These are phyloP conservation scores for Corynorhinus townsendii DNA, from an alignment of 2,113 vertebrate species.

Conservation along the genomic window DNA sequence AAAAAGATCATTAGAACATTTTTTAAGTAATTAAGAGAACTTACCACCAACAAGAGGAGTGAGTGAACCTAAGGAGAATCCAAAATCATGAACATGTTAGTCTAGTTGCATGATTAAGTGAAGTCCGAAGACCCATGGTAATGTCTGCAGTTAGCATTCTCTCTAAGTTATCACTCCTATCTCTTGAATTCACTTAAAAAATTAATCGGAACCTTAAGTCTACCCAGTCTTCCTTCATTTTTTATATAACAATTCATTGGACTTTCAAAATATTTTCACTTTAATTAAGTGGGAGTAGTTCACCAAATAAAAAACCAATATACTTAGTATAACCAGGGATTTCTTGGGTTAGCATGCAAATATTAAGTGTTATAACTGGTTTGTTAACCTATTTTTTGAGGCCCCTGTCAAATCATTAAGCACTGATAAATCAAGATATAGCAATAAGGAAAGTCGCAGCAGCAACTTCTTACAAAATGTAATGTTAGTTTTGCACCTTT, in stretches of 20 bases:
- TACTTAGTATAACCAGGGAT: background rate
- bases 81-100: conserved; percentile 44
- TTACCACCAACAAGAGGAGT: conserved; percentile 53
- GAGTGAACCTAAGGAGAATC: conserved; percentile 34
- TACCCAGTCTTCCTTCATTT: background rate
- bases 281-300: background rate
- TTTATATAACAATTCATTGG: background rate
- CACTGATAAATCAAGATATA: background rate
- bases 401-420: background rate
- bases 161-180: background rate
- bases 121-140: background rate
- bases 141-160: background rate
- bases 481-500: background rate
- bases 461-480: background rate
- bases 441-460: background rate
- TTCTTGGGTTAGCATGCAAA: conserved; percentile 5
- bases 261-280: background rate
- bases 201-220: background rate
- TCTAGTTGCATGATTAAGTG: background rate
- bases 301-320: background rate
- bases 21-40: conserved; percentile 34
- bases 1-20: background rate
- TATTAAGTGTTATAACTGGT: background rate
- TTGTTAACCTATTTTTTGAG: background rate
- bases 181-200: background rate